Evolutionary conservation across 2,888 invertebrate species (phyloP), one percentile per base, ranked within the genome.

Genomic region (Campoplex nolae): DNA sequence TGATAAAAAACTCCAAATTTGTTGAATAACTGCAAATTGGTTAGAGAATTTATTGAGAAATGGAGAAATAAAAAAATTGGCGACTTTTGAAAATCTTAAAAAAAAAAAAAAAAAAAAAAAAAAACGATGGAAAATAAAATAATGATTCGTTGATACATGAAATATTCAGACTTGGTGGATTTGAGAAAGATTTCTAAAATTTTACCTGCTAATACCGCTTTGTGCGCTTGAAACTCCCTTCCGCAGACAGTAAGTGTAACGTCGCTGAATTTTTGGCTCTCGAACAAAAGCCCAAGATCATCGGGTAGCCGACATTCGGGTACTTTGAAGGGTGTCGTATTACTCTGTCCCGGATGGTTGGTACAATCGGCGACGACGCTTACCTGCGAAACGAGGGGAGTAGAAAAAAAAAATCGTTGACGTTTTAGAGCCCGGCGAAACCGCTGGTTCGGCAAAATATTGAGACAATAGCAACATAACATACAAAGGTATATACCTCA

Each of bases 281-380:
- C 99, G 94, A 99, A 99, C 88, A 99, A 96, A 91, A 97, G 96
- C 77, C 98, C 99, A 94, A 99, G 96, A 95, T 99, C 99, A 92
- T 99, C 99, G 58, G 99, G 98, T 92, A 97, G 96, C 95, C 97
- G 97, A 96, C 97, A 99, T 95, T 98, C 98, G 91, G 98, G 98
- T 93, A 98, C 98, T 96, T 99, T 99, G 95, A 99, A 99, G 95
- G 99, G 99, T 92, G 99, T 97, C 93, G 99, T 98, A 95, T 98
- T 99, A 93, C 98, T 98, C 95, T 99, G 99, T 90, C 99, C 99
- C 92, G 99, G 99, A 93, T 99, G 98, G 96, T 99, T 99, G 93
- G 99, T 99, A 95, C 99, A 99, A 95, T 99, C 99, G 85, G 99
- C 99, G 75, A 99, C 99, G 68, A 99, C 99, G 94, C 98, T 98